These are phyloP conservation scores for Eulithis prunata DNA, from an alignment of 2,888 invertebrate species.

Conservation along the genomic window DNA sequence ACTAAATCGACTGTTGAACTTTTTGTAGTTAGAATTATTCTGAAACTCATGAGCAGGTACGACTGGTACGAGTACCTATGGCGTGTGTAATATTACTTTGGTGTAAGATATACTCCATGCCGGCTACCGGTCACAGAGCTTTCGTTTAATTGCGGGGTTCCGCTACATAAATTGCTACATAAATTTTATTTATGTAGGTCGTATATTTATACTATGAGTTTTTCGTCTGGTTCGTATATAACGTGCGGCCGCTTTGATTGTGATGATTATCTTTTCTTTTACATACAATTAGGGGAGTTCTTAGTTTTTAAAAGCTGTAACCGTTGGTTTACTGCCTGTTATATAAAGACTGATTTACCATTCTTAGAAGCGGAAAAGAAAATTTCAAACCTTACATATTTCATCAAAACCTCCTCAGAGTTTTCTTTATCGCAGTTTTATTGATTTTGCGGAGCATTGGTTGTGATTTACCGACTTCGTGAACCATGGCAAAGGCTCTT, in stretches of 20 bases:
- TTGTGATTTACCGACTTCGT: slow-evolving; percentile 48
- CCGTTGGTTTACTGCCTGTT: not conserved
- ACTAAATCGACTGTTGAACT: too few relatives aligned
- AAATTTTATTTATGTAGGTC: slow-evolving; percentile 43
- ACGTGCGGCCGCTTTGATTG: slow-evolving; percentile 39
- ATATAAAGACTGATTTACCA: not conserved
- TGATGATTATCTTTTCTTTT: slow-evolving; percentile 35
- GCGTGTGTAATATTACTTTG: slow-evolving; percentile 23
- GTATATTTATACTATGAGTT: slow-evolving; percentile 25
- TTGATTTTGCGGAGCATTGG: slow-evolving; percentile 82
- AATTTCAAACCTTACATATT: not conserved
- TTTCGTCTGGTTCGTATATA: slow-evolving; percentile 23
- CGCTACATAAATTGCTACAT: slow-evolving; percentile 44
- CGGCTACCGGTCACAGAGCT: slow-evolving; percentile 42
- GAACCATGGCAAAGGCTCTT: too few relatives aligned
- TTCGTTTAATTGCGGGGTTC: slow-evolving; percentile 41
- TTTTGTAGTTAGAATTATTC: too few relatives aligned
- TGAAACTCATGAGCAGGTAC: too few relatives aligned
- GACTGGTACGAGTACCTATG: not conserved
- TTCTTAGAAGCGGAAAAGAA: not conserved
- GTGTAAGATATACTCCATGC: slow-evolving; percentile 38
- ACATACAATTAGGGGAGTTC: slow-evolving; percentile 13
- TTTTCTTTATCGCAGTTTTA: slow-evolving; percentile 55
- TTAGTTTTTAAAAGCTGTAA: not conserved
- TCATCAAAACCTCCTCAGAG: slow-evolving; percentile 1